These are phyloP conservation scores for Dallia pectoralis DNA, from an alignment of 2,797 vertebrate species.

Conservation along the genomic window DNA sequence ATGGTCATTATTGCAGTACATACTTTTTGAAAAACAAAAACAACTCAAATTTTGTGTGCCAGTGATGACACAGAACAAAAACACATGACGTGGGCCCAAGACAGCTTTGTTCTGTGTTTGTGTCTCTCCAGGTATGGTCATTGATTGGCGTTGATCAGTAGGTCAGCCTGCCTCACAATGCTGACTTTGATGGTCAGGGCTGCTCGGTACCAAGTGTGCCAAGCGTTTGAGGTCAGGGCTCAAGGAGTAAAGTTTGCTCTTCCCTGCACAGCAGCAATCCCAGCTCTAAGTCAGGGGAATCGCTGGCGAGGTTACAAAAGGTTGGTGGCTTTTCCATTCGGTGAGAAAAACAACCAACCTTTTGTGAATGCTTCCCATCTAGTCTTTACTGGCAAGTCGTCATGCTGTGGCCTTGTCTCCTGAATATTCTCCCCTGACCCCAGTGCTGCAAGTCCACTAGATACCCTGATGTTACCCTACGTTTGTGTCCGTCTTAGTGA, in stretches of 20 bases:
- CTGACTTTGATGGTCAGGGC: conserved; percentile 77
- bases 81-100: background rate
- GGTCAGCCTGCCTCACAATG: conserved; percentile 70
- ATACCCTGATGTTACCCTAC: background rate
- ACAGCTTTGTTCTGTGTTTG: conserved; percentile 34
- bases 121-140: conserved; percentile 77
- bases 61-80: too few species aligned
- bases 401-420: background rate
- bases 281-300: conserved; percentile 73
- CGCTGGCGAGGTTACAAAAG: conserved; percentile 87
- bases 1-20: too few species aligned
- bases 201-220: conserved; percentile 78
- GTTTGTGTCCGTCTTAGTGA: conserved; percentile 76
- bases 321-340: conserved; percentile 85
- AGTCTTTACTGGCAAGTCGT: conserved; percentile 6
- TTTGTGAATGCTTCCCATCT: conserved; percentile 52
- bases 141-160: conserved; percentile 68
- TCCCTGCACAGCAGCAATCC: conserved; percentile 68
- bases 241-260: conserved; percentile 75
- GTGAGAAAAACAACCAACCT: conserved; percentile 78
- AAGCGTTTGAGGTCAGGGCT: conserved; percentile 73
- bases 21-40: too few species aligned
- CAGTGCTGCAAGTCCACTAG: background rate
- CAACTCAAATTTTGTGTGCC: too few species aligned
- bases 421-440: background rate